phyloP scores from a whole-genome alignment of 1,140 invertebrate genomes.

The Drosophila willistoni region DNA sequence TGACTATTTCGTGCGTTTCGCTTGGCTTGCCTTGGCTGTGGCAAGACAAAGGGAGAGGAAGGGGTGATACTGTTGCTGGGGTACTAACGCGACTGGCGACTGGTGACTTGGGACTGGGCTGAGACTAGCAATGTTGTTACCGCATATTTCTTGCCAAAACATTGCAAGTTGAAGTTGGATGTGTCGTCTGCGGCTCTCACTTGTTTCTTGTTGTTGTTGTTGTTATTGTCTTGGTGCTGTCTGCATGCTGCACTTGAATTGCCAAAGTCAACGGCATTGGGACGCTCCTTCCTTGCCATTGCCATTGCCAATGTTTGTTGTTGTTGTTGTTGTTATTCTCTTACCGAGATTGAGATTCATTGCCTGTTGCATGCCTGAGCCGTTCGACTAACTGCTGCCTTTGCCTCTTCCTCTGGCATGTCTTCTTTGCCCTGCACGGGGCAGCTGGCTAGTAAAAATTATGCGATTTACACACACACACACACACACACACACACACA shows the following conservation, averaged over 20 bases:
- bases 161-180: conserved; percentile 65
- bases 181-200: conserved; percentile 53
- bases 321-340: conserved; percentile 36
- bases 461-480: conserved; percentile 42
- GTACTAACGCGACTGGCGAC: conserved; percentile 10
- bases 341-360: conserved; percentile 75
- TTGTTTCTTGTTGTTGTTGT: conserved; percentile 19
- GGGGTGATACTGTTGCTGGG: conserved; percentile 10
- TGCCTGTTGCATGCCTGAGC: conserved; percentile 77
- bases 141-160: conserved; percentile 71
- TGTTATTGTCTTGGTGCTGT: conserved; percentile 23
- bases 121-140: conserved; percentile 60
- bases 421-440: background rate
- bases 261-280: conserved; percentile 71
- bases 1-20: conserved; percentile 72
- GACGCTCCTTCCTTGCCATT: conserved; percentile 17
- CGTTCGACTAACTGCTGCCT: conserved; percentile 65
- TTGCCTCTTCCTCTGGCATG: conserved; percentile 8
- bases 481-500: conserved; percentile 30
- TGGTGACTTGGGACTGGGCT: conserved; percentile 36
- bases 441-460: conserved; percentile 35
- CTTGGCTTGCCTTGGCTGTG: conserved; percentile 33
- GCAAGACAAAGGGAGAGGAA: conserved; percentile 2
- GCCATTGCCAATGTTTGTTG: background rate
- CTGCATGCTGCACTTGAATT: conserved; percentile 74